Percentiles rank a stretch among this genome's conserved stretches.
phyloP scores from a whole-genome alignment of 2,113 vertebrate species.

The Bubo blakistoni region DNA sequence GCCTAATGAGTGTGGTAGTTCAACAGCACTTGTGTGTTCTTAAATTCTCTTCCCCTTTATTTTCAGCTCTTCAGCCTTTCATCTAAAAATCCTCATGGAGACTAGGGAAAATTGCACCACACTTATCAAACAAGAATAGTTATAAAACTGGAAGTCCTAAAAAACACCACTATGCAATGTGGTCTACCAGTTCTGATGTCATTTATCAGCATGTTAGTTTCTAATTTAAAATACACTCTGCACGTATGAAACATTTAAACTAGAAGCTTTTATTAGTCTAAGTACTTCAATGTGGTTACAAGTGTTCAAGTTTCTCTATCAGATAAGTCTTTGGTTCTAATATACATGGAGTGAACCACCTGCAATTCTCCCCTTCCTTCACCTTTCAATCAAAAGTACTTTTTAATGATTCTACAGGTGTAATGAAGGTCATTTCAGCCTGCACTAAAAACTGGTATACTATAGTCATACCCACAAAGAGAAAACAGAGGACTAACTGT shows the following conservation, averaged over 20 bases:
- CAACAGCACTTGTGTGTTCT: background rate
- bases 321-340: background rate
- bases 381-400: background rate
- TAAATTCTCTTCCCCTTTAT: background rate
- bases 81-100: background rate
- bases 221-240: background rate
- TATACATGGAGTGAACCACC: background rate
- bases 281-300: background rate
- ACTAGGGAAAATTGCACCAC: background rate
- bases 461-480: background rate
- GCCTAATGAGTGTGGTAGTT: background rate
- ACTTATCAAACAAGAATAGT: background rate
- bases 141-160: background rate
- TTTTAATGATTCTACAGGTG: background rate
- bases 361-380: background rate
- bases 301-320: background rate
- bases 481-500: background rate
- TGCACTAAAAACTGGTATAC: background rate
- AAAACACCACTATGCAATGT: background rate
- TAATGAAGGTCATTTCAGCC: background rate
- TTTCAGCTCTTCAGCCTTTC: background rate
- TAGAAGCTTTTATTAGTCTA: background rate
- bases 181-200: background rate
- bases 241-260: background rate
- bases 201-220: background rate